Evolutionary conservation across 1,140 invertebrate genomes (phyloP).

Genomic region (Meloidogyne hapla): DNA sequence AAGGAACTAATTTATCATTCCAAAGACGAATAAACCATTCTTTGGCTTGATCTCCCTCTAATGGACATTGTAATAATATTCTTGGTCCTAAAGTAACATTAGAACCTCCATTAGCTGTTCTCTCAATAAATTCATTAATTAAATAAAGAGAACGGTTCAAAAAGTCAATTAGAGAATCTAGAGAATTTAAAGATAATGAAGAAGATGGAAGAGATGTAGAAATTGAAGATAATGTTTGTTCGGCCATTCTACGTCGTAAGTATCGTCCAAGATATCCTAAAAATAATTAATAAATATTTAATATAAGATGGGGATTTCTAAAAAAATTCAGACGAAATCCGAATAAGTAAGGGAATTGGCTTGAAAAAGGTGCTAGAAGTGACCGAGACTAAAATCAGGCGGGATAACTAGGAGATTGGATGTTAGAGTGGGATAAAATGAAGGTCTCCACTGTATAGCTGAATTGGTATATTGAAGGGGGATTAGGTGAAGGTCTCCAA

Average conservation of each 20-base stretch:
- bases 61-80: slow-evolving; percentile 49
- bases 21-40: slow-evolving; percentile 48
- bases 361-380: too few species aligned
- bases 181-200: slow-evolving; percentile 7
- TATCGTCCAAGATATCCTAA: slow-evolving; percentile 54
- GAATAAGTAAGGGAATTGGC: too few species aligned
- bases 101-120: slow-evolving; percentile 28
- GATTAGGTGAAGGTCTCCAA: too few species aligned
- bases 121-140: slow-evolving; percentile 49
- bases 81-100: slow-evolving; percentile 49
- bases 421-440: too few species aligned
- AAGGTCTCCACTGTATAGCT: too few species aligned
- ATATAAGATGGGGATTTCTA: too few species aligned
- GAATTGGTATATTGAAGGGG: too few species aligned
- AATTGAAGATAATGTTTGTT: slow-evolving; percentile 40
- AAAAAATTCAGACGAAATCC: too few species aligned
- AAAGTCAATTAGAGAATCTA: slow-evolving; percentile 44
- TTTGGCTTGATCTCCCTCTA: slow-evolving; percentile 33
- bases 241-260: slow-evolving; percentile 49
- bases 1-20: slow-evolving; percentile 50
- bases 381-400: too few species aligned
- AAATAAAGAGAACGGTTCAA: slow-evolving; percentile 32
- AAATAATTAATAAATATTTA: background rate
- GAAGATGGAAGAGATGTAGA: background rate
- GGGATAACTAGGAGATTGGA: too few species aligned